A percentile compares a stretch with the other conserved stretches of the same genome.
Evolutionary conservation across 2,797 vertebrate species (phyloP).

Genomic region (Myotis findleyi): DNA sequence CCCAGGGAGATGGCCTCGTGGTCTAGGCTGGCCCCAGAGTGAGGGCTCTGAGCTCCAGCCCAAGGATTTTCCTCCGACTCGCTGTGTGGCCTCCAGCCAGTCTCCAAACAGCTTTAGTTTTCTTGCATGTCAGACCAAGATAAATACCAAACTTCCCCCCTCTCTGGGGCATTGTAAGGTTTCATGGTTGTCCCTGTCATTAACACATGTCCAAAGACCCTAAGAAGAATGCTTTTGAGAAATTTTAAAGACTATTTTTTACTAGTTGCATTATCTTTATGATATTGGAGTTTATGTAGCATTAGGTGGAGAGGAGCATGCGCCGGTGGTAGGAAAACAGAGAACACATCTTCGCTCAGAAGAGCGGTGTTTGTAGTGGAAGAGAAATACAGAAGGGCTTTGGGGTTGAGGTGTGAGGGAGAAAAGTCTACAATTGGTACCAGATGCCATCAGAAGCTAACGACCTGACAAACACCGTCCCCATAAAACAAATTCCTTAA

Average conservation of each 20-base stretch:
- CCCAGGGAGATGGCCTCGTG: not conserved
- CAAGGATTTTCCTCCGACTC: conserved; percentile 54
- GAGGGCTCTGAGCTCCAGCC: not conserved
- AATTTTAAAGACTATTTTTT: not conserved
- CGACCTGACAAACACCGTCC: conserved; percentile 86
- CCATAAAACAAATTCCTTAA: conserved; percentile 89
- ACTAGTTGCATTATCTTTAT: not conserved
- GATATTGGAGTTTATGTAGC: accelerated
- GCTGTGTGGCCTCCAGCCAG: conserved; percentile 57
- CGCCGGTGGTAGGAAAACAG: not conserved
- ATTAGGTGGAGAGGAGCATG: not conserved
- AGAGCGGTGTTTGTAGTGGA: conserved; percentile 45
- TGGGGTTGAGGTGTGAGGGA: not conserved
- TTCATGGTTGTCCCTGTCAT: conserved; percentile 9
- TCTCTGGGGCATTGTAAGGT: not conserved
- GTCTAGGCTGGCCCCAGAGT: not conserved
- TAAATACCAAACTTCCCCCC: conserved; percentile 61
- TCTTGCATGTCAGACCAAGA: conserved; percentile 73
- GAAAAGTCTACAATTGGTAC: conserved; percentile 85
- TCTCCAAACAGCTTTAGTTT: conserved; percentile 62
- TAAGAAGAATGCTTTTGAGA: not conserved
- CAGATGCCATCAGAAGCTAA: conserved; percentile 89
- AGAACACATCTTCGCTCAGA: not conserved
- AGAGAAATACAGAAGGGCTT: not conserved
- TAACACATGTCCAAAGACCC: not conserved